Percentiles rank a stretch among this genome's conserved stretches.
Conservation (phyloP, 2,113 vertebrate species). For the Thoracochromis brauschi region DNA sequence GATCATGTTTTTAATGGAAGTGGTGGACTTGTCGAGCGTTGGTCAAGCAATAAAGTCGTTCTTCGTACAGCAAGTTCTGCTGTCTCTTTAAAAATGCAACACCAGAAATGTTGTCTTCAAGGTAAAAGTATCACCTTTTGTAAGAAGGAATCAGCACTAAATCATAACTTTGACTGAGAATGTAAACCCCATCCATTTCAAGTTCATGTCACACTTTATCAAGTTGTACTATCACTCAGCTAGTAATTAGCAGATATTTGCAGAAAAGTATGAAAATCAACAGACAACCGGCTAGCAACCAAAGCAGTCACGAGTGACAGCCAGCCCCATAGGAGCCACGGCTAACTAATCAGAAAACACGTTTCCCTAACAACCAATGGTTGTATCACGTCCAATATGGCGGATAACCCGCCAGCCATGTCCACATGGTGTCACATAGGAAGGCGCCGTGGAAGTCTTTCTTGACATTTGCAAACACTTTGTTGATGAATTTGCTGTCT, state of each 20-base stretch:
- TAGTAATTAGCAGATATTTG: background rate
- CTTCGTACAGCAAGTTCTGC: background rate
- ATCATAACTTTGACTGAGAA: background rate
- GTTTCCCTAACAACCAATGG: background rate
- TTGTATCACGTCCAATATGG: background rate
- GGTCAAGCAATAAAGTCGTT: background rate
- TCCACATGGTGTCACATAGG: background rate
- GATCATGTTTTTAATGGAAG: background rate
- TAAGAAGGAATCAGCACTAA: background rate
- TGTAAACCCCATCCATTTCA: background rate
- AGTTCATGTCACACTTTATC: background rate
- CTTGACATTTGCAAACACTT: background rate
- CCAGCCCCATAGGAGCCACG: fast-evolving
- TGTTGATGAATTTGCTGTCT: background rate
- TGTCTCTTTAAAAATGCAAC: background rate
- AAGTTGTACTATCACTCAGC: background rate
- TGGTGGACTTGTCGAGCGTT: fast-evolving
- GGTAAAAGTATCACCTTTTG: background rate
- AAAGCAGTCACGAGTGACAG: background rate
- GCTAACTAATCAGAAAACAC: background rate
- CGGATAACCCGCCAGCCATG: background rate
- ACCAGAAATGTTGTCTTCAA: background rate
- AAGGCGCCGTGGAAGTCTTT: background rate
- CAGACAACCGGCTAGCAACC: background rate
- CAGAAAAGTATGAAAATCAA: background rate